These are phyloP conservation scores for Aplodontia rufa DNA, from an alignment of 2,113 vertebrate genomes.

Conservation along the genomic window DNA sequence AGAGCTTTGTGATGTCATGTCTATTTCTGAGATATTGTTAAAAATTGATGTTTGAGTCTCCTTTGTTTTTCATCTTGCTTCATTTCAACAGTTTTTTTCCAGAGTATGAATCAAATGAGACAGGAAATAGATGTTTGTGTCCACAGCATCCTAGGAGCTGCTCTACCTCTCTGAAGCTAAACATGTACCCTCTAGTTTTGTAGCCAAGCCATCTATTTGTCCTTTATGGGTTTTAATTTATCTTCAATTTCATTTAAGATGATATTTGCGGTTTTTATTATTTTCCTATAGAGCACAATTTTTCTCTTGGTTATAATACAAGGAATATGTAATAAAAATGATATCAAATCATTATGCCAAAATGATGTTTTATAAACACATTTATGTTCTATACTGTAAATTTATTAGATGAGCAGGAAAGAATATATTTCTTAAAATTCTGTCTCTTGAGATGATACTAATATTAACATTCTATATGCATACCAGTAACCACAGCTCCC, in stretches of 20 bases:
- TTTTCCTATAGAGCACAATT: background rate
- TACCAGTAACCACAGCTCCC: background rate
- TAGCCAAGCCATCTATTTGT: background rate
- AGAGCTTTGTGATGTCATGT: background rate
- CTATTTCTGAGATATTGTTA: background rate
- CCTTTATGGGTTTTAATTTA: background rate
- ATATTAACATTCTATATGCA: slow-evolving; percentile 28
- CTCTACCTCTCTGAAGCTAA: background rate
- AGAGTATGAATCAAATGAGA: background rate
- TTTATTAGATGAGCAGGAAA: slow-evolving; percentile 2
- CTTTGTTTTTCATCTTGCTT: background rate
- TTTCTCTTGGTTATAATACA: background rate
- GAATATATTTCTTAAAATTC: slow-evolving; percentile 31
- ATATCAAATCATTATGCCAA: background rate
- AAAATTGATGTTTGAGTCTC: background rate
- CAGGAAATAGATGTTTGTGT: background rate
- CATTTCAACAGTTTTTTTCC: background rate
- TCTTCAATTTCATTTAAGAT: background rate
- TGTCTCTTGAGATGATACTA: background rate
- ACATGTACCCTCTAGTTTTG: background rate
- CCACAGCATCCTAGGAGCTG: background rate
- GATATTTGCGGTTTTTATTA: background rate
- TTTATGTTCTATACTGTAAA: background rate
- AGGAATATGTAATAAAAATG: background rate
- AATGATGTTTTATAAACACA: background rate